These are phyloP conservation scores for Lagopus leucura DNA, from an alignment of 2,113 vertebrate species.

Conservation along the genomic window DNA sequence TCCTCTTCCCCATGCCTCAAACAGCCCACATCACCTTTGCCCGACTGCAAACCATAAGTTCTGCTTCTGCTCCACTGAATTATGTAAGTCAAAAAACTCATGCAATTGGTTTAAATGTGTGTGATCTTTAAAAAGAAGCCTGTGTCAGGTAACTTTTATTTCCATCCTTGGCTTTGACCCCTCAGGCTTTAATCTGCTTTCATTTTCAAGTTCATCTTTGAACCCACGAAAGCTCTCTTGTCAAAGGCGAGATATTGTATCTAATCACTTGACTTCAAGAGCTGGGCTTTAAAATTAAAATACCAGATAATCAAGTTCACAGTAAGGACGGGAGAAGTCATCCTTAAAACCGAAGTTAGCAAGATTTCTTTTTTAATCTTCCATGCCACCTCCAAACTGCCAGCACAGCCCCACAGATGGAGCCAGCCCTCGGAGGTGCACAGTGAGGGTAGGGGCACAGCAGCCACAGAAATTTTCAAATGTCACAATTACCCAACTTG, in stretches of 20 bases:
- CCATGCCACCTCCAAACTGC: rapidly evolving
- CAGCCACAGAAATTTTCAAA: background rate
- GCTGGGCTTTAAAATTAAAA: conserved; percentile 47
- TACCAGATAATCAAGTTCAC: conserved; percentile 12
- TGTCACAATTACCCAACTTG: background rate
- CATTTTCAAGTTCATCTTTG: conserved; percentile 58
- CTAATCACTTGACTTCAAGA: conserved; percentile 50
- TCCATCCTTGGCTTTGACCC: conserved; percentile 57
- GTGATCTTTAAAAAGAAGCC: conserved; percentile 47
- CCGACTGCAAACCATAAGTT: background rate
- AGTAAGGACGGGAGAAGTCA: conserved; percentile 20
- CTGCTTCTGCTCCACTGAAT: background rate
- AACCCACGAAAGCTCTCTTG: conserved; percentile 47
- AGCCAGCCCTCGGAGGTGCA: background rate
- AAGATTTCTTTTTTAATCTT: background rate
- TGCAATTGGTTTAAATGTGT: background rate
- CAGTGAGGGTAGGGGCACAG: rapidly evolving
- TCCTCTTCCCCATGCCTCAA: rapidly evolving
- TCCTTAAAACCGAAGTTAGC: background rate
- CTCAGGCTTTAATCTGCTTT: conserved; percentile 60
- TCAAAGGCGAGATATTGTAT: conserved; percentile 44
- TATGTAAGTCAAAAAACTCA: background rate
- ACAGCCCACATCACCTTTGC: background rate
- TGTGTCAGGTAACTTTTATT: conserved; percentile 40
- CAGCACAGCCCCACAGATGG: rapidly evolving